Conservation (phyloP, 1,140 invertebrate species). For the Tyrophagus putrescentiae region DNA sequence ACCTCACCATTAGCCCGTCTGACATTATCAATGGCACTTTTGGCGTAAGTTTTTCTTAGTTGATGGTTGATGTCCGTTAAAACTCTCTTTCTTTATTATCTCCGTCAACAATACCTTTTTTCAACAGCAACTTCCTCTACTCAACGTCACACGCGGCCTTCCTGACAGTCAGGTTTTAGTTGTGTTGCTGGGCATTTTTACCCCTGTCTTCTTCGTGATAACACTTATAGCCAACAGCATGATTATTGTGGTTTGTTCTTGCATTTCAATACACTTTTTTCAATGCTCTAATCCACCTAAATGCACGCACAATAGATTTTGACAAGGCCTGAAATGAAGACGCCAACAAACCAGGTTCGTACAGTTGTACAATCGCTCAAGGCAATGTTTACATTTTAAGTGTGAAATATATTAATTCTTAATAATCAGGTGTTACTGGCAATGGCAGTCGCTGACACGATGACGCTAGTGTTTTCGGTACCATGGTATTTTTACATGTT, state of each 20-base stretch:
- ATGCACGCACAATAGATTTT: too few species aligned
- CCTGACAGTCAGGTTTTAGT: conserved; percentile 38
- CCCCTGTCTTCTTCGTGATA: conserved; percentile 65
- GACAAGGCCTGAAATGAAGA: conserved; percentile 45
- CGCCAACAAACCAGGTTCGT: conserved; percentile 52
- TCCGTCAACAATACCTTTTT: too few species aligned
- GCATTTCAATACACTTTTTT: too few species aligned
- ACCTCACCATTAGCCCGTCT: background rate
- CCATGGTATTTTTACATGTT: conserved; percentile 80
- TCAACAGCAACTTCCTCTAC: background rate
- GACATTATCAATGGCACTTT: background rate
- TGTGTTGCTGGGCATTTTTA: conserved; percentile 53
- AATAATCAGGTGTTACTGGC: conserved; percentile 52
- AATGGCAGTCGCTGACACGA: conserved; percentile 83
- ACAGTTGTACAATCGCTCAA: too few species aligned
- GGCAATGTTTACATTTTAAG: too few species aligned
- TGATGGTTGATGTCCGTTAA: too few species aligned
- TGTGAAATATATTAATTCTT: too few species aligned
- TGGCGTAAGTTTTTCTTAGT: background rate
- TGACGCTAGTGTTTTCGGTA: conserved; percentile 71
- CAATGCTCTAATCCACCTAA: too few species aligned
- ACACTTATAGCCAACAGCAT: conserved; percentile 39
- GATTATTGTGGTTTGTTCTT: conserved; percentile 16
- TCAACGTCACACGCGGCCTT: conserved; percentile 14
- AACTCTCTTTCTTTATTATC: too few species aligned